Evolutionary conservation across 2,888 invertebrate species (phyloP).

Genomic region (Congeria kusceri): DNA sequence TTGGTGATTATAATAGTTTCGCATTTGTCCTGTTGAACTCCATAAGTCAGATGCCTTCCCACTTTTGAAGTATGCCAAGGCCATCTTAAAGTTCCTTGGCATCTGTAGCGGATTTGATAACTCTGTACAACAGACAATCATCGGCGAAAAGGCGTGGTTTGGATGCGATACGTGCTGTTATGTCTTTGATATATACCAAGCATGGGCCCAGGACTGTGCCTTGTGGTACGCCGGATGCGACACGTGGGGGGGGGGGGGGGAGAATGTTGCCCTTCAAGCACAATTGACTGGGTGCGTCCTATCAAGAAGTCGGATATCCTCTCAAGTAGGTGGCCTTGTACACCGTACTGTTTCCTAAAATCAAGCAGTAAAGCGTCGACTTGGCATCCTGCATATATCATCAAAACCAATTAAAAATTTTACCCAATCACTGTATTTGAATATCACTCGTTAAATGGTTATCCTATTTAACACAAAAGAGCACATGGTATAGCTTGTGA

Average conservation of each 20-base stretch:
- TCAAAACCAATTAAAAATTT: too few relatives aligned
- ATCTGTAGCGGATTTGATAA: background rate
- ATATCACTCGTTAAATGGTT: too few relatives aligned
- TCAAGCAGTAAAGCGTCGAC: too few relatives aligned
- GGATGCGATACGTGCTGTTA: background rate
- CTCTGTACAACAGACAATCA: conserved; percentile 3
- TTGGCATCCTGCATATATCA: too few relatives aligned
- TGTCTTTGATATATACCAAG: conserved; percentile 19
- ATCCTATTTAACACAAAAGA: too few relatives aligned
- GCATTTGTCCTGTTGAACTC: conserved; percentile 24
- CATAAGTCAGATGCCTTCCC: conserved; percentile 24
- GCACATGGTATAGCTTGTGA: too few relatives aligned
- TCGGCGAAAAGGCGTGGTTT: conserved; percentile 11
- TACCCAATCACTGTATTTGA: too few relatives aligned
- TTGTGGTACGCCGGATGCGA: conserved; percentile 19
- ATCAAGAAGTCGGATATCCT: background rate
- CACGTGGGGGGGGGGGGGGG: background rate
- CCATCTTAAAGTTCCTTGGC: background rate
- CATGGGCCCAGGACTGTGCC: conserved; percentile 15
- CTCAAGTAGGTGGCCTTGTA: background rate
- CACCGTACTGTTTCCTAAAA: too few relatives aligned
- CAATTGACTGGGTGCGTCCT: background rate
- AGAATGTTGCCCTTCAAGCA: background rate
- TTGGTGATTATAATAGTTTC: too few relatives aligned
- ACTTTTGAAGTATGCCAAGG: conserved; percentile 3